Base-by-base conservation (phyloP, 2,113 vertebrate species). In the Oriolus oriolus region DNA sequence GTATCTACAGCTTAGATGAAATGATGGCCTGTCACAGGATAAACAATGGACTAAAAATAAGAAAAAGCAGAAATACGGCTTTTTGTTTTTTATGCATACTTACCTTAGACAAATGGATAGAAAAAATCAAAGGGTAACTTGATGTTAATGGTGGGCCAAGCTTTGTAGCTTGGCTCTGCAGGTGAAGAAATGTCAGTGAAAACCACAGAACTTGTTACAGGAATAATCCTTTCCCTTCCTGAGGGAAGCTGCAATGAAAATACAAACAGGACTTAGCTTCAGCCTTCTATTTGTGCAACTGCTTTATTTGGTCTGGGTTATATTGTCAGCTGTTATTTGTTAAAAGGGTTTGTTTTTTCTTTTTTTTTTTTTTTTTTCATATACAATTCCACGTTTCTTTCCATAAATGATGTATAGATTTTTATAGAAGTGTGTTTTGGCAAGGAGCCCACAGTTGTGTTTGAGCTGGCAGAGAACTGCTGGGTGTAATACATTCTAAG, bases 71-170 rank as follows among this genome's bases (percentile, higher is more conserved):
- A 82, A 94, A 52, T 54, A 16, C 0, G 2, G 21, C 1, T 8
- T 5, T 16, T 15, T 17, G 49, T 5, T 45, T n/a, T 56, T 39
- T 18, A 49, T 60, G 39, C 16, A 22, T 21, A 59, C 93, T 93
- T 98, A 96, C 91, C 16, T 98, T 91, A 99, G 35, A 98, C 97
- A 92, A 99, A 99, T 1, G 99, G 99, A 86, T 99, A 99, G 98
- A 99, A 99, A 96, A 99, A 99, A 95, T 99, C 98, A 65, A 97
- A 98, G 18, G 99, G 99, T 81, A 99, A 98, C 88, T 97, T 99
- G 93, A 98, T 98, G 15, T 99, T 82, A 73, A 99, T 98, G 91
- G 98, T 98, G 44, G 99, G 99, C 30, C 70, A 98, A 22, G 98
- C 98, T 94, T 98, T 98, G 97, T 98, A 99, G 82, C 98, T 98